Evolutionary conservation across 2,888 invertebrate genomes (phyloP), one percentile per base, ranked within the genome.

Genomic region (Norana najaformis): DNA sequence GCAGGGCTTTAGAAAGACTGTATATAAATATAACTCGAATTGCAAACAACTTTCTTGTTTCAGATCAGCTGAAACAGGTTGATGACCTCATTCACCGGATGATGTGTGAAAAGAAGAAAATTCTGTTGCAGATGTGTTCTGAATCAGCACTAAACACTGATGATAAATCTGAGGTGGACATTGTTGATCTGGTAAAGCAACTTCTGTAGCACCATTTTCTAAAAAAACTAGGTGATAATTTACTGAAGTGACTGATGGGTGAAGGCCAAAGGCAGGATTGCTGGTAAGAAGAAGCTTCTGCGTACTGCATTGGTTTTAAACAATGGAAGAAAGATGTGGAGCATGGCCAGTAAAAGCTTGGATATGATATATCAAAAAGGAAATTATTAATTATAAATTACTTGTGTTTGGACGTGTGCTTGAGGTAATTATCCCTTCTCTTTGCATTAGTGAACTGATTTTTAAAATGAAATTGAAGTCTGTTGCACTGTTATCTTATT

Each of bases 131-230:
- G 83, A 34, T 83, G 2, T 83, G 85, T 35, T 35, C 35, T 85
- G 36, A 85, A 20, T 85, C 36, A 37, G 8, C 85, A 14, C 35
- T 37, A 18, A 85, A 69, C n/a, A n/a, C 69, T 85, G 85, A 36
- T 36, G 85, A 85, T 85, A 36, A 85, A 85, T 85, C 85, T 85
- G 85, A 85, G 85, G 85, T 85, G 69, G 69, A 69, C 30, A 69
- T 6, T 8, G 30, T 47, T 30, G 69, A 69, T 69, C 69, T 69
- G 69, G 8, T 69, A 30, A 30, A n/a, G n/a, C 30, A 69, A 69
- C 30, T 69, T 69, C 30, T 47, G 6, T 69, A 69, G n/a, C 69
- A 69, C 69, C n/a, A 69, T 8, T 69, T 69, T n/a, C 30, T 69
- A n/a, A n/a, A 69, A 69, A 8, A 69, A 69, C 30, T n/a, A 11